phyloP scores from a whole-genome alignment of 1,140 invertebrate species.

The Papilio glaucus region DNA sequence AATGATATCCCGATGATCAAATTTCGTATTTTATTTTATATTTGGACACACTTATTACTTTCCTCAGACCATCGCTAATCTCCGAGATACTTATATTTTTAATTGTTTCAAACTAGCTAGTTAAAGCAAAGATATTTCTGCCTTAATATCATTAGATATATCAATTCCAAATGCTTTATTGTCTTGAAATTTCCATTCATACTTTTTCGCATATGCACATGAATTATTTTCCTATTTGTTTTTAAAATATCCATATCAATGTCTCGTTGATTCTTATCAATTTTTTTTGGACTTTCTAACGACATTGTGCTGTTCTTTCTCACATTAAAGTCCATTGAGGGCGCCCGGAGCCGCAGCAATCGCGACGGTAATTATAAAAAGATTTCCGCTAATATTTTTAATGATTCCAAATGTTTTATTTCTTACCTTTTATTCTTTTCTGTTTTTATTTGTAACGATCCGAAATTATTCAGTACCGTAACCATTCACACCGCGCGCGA shows the following conservation, averaged over 20 bases:
- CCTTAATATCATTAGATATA: background rate
- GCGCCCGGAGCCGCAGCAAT: constrained; percentile 48
- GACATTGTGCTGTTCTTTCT: constrained; percentile 57
- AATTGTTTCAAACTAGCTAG: background rate
- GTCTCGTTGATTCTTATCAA: constrained; percentile 46
- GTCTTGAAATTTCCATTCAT: background rate
- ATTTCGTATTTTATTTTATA: background rate
- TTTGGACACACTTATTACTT: background rate
- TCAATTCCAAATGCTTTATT: background rate
- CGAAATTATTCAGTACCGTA: constrained; percentile 41
- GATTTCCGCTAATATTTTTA: constrained; percentile 67
- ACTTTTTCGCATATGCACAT: background rate
- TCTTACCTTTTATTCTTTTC: constrained; percentile 34
- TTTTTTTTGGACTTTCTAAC: constrained; percentile 44
- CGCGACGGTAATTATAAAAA: constrained; percentile 67
- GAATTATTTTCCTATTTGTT: constrained; percentile 33
- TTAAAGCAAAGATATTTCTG: background rate
- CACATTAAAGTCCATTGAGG: constrained; percentile 60
- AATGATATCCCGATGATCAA: background rate
- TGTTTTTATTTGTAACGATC: constrained; percentile 49
- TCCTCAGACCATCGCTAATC: background rate
- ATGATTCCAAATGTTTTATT: constrained; percentile 62
- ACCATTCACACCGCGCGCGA: constrained; percentile 64
- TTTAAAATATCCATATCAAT: constrained; percentile 55
- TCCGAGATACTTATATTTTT: background rate